phyloP scores from a whole-genome alignment of 2,797 vertebrate genomes.

The Poeciliopsis paucimaculata region DNA sequence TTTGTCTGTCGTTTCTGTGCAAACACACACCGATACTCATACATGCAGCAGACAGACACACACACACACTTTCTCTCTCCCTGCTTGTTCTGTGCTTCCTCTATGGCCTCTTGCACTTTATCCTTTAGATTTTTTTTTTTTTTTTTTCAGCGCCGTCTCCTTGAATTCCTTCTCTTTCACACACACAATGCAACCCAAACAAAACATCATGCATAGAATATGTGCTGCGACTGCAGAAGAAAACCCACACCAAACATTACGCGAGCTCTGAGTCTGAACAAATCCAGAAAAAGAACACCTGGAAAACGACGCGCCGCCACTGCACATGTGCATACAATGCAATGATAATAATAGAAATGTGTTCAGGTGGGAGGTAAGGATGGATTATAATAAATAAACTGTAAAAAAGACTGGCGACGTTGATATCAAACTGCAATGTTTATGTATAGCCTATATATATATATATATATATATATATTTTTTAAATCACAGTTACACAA shows the following conservation, averaged over 20 bases:
- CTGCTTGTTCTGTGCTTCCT: not conserved
- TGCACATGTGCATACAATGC: not conserved
- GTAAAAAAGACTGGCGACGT: not conserved
- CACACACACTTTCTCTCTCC: constrained; percentile 4
- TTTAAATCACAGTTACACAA: not conserved
- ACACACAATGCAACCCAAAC: constrained; percentile 36
- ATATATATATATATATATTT: too few species aligned
- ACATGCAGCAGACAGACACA: constrained; percentile 3
- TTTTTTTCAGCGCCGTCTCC: constrained; percentile 28
- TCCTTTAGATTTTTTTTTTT: constrained; percentile 24
- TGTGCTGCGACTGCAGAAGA: constrained; percentile 1
- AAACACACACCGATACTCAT: constrained; percentile 31
- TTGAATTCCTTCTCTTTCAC: constrained; percentile 28
- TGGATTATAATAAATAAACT: not conserved
- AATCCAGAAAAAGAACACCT: not conserved
- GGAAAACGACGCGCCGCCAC: not conserved
- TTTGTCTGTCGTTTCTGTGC: constrained; percentile 41
- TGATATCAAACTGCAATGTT: not conserved
- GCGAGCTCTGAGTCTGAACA: not conserved
- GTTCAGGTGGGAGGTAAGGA: not conserved
- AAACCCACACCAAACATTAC: not conserved
- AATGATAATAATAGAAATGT: not conserved
- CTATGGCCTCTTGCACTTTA: constrained; percentile 18
- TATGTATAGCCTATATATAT: too few species aligned
- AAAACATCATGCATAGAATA: constrained; percentile 11